Conservation (phyloP, 2,888 invertebrate species). For the Cheilosia vulpina region DNA sequence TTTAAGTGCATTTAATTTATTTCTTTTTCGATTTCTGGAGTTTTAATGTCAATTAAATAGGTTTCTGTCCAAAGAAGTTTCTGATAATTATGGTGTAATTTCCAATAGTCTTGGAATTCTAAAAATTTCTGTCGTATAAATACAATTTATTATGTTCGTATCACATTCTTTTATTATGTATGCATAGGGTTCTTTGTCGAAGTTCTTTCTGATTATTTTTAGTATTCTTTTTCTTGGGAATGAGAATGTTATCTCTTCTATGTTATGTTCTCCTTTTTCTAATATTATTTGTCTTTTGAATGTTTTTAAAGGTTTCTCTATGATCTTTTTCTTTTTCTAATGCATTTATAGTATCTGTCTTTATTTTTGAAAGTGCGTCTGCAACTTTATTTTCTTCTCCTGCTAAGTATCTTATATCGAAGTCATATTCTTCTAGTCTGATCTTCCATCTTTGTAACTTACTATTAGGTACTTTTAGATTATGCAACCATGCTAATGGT, state of each 20-base stretch:
- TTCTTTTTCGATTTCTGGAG: neutral
- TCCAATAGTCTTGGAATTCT: neutral
- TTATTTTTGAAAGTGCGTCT: constrained; percentile 72
- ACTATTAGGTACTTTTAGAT: too few relatives aligned
- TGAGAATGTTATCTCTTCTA: neutral
- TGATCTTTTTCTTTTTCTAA: neutral
- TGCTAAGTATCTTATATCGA: constrained; percentile 76
- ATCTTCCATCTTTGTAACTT: constrained; percentile 58
- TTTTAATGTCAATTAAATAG: neutral
- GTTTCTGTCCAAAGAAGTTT: neutral
- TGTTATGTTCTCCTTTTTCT: constrained; percentile 11
- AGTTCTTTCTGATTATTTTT: neutral
- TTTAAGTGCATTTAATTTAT: constrained; percentile 11
- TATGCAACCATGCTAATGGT: constrained; percentile 76
- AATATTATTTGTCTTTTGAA: constrained; percentile 25
- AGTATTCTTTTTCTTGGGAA: neutral
- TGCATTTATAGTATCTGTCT: constrained; percentile 5
- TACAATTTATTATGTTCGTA: neutral
- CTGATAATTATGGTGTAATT: neutral
- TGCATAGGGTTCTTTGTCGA: neutral
- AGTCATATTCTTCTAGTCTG: constrained; percentile 78
- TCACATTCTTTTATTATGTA: neutral
- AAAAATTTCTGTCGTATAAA: neutral
- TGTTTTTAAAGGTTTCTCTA: constrained; percentile 33
- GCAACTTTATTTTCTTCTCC: constrained; percentile 77